Evolutionary conservation across 2,888 invertebrate species (phyloP).

Genomic region (Calliopum simillimum): DNA sequence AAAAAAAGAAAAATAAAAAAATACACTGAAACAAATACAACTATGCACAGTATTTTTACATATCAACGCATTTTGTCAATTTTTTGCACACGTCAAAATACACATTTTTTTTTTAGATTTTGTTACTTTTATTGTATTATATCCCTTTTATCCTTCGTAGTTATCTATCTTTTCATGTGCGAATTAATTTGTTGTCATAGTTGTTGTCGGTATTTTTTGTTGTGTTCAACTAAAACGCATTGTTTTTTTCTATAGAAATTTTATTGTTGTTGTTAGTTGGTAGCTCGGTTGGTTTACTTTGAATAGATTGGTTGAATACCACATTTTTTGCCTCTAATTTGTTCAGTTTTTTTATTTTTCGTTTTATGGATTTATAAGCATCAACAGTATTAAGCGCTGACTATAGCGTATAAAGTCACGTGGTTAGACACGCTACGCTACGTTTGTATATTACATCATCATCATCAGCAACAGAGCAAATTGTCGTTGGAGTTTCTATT

Average conservation of each 20-base stretch:
- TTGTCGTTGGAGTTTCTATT: neutral
- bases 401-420: neutral
- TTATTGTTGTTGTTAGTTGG: neutral
- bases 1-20: too few species aligned
- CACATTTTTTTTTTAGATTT: too few species aligned
- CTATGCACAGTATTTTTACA: too few species aligned
- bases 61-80: too few species aligned
- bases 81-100: neutral
- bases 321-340: too few species aligned
- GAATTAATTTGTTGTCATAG: constrained; percentile 2
- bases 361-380: constrained; percentile 6
- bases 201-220: neutral
- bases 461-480: too few species aligned
- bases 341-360: too few species aligned
- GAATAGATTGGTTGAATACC: neutral
- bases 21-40: too few species aligned
- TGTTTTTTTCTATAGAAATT: too few species aligned
- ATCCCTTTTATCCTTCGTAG: neutral
- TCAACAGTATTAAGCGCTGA: neutral
- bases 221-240: too few species aligned
- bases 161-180: constrained; percentile 9
- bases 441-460: neutral
- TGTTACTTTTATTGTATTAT: neutral
- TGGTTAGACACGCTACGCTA: constrained; percentile 1
- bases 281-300: neutral